Conservation (phyloP, 2,797 vertebrate species). For the Anableps anableps region DNA sequence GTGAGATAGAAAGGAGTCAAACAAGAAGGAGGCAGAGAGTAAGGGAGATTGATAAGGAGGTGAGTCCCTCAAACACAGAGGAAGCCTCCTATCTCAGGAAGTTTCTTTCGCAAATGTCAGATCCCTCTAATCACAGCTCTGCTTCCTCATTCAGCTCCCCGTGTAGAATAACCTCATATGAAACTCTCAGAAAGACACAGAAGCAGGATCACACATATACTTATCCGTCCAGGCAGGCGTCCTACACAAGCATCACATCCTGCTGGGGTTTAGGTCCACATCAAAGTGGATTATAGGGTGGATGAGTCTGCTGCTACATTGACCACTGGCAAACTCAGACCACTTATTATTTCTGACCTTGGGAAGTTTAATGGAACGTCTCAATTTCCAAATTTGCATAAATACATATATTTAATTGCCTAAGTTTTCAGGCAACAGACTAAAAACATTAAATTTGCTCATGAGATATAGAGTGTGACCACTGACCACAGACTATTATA, state of each 20-base stretch:
- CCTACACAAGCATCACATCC: slow-evolving; percentile 69
- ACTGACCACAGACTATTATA: slow-evolving; percentile 16
- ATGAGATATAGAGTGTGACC: slow-evolving; percentile 7
- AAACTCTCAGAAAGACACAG: slow-evolving; percentile 2
- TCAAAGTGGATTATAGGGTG: slow-evolving; percentile 74
- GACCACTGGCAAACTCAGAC: slow-evolving; percentile 44
- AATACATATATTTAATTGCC: slow-evolving; percentile 11
- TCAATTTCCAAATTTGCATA: slow-evolving; percentile 25
- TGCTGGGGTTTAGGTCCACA: slow-evolving; percentile 59
- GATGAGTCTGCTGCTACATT: slow-evolving; percentile 37
- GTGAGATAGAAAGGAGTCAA: slow-evolving; percentile 19
- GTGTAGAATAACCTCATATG: slow-evolving; percentile 50
- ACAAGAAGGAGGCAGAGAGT: slow-evolving; percentile 24
- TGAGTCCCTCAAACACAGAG: slow-evolving; percentile 65
- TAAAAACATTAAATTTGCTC: slow-evolving; percentile 1
- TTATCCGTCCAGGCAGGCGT: slow-evolving; percentile 46
- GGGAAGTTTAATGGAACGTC: slow-evolving; percentile 32
- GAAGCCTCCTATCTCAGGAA: slow-evolving; percentile 78
- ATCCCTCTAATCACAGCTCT: slow-evolving; percentile 63
- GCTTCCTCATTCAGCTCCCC: slow-evolving; percentile 64
- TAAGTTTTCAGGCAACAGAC: not conserved
- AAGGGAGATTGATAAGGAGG: slow-evolving; percentile 49
- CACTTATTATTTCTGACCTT: slow-evolving; percentile 62
- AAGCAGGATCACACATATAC: slow-evolving; percentile 46
- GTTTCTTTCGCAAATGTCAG: slow-evolving; percentile 62